Evolutionary conservation across 2,113 vertebrate species (phyloP), one percentile per base, ranked within the genome.

Genomic region (Ardeotis arabs): DNA sequence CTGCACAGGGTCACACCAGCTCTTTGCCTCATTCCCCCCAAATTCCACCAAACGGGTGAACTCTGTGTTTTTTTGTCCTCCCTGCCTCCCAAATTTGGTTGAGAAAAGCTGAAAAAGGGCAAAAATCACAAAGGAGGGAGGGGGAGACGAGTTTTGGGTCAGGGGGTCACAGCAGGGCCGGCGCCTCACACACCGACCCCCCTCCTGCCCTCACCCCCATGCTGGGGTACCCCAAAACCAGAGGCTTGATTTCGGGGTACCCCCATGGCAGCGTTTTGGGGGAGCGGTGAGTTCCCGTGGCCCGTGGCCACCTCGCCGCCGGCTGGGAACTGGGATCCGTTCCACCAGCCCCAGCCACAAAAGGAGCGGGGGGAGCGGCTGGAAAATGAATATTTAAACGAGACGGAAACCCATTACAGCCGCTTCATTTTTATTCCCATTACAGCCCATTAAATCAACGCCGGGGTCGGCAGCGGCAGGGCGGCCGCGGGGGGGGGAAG

Each of bases 301-400:
- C 35, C 35, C 35, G 35, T 35, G 39, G 39, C 39, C 39, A 39
- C 39, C 39, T 11, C 9, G 39, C 39, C 39, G 41, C 41, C 41
- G 41, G 41, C 41, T 80, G 80, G 81, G 81, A 87, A 80, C 83
- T 64, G 88, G 87, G 82, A 84, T 87, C 58, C 21, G 67, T 89
- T 91, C 72, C 77, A 58, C 60, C 93, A 49, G 60, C 60, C 24
- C 47, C 22, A 15, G 52, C 10, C 10, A 75, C 80, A 88, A 85
- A 86, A 77, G 53, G 35, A 53, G 50, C 23, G 23, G 23, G 23
- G 20, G 15, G 15, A 14, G 4, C 35, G 10, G 37, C 69, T 81
- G 63, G 56, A 52, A 87, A 94, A 93, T 78, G 89, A 90, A 92
- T 81, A 56, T 82, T 79, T 68, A 87, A 92, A 91, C 77, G 85